phyloP scores from a whole-genome alignment of 1,140 invertebrate genomes.

The Batillaria attramentaria region DNA sequence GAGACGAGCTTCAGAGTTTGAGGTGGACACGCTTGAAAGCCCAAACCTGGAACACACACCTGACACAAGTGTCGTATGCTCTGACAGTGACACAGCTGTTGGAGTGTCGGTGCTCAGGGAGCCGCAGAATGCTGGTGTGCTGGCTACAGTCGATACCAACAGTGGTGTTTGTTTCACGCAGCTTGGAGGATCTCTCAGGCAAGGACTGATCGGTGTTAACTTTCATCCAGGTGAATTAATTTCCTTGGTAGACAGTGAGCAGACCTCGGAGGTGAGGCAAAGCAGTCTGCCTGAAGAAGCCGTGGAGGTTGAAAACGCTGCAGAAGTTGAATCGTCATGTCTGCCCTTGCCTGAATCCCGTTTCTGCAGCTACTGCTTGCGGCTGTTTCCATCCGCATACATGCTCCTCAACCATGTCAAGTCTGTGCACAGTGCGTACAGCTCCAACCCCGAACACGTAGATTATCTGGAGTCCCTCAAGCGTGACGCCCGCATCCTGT shows the following conservation, averaged over 20 bases:
- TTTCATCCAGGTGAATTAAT: background rate
- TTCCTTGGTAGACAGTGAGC: background rate
- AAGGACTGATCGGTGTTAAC: background rate
- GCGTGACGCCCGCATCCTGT: background rate
- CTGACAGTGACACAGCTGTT: too few relatives aligned
- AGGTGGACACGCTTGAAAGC: too few relatives aligned
- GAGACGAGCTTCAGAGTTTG: too few relatives aligned
- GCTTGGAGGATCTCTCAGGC: background rate
- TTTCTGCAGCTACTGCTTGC: constrained; percentile 15
- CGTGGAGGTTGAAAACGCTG: background rate
- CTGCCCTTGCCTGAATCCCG: background rate
- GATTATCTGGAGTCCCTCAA: constrained; percentile 4
- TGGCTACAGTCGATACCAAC: too few relatives aligned
- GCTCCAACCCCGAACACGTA: background rate
- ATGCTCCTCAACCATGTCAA: constrained; percentile 18
- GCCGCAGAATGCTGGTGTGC: too few relatives aligned
- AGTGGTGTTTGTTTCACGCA: too few relatives aligned
- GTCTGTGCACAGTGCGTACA: background rate
- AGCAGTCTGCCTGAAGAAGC: background rate
- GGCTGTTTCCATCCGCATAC: background rate
- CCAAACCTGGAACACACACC: too few relatives aligned
- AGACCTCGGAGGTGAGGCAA: background rate
- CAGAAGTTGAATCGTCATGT: background rate
- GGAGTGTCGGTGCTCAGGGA: too few relatives aligned
- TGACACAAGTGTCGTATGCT: too few relatives aligned